Evolutionary conservation across 2,797 vertebrate genomes (phyloP).

Genomic region (Schizopygopsis malacanthus): DNA sequence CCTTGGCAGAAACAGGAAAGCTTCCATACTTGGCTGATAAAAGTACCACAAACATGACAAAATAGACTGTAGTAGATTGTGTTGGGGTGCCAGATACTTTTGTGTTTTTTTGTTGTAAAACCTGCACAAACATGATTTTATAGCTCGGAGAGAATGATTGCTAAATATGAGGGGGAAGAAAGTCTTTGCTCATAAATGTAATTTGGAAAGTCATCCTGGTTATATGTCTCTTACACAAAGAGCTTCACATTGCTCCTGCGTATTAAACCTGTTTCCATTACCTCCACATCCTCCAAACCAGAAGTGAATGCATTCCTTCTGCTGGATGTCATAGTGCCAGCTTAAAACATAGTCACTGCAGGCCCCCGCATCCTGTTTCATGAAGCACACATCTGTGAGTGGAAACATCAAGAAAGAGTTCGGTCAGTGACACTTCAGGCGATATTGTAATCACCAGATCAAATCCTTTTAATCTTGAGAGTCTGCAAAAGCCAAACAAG

Average conservation of each 20-base stretch:
- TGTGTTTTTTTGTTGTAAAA: neutral
- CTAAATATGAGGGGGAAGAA: neutral
- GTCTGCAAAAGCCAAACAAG: neutral
- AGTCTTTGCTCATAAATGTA: neutral
- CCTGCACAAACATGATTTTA: neutral
- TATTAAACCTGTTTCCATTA: slow-evolving; percentile 82
- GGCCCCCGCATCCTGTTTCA: slow-evolving; percentile 71
- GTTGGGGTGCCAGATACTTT: neutral
- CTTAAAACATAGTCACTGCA: slow-evolving; percentile 79
- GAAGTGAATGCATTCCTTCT: slow-evolving; percentile 76
- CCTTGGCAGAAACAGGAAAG: neutral
- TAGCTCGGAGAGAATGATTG: neutral
- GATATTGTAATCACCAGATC: neutral
- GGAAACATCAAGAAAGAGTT: slow-evolving; percentile 23
- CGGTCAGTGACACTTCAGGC: neutral
- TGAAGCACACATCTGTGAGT: slow-evolving; percentile 76
- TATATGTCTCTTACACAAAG: slow-evolving; percentile 65
- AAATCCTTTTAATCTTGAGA: neutral
- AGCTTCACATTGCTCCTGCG: slow-evolving; percentile 74
- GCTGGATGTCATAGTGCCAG: slow-evolving; percentile 79
- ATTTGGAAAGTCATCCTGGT: neutral
- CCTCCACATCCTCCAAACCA: slow-evolving; percentile 85
- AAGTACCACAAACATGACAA: neutral
- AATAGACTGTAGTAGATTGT: neutral
- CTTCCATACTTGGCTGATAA: neutral